Evolutionary conservation across 2,797 vertebrate genomes (phyloP).

Genomic region (Syngnathus acus): DNA sequence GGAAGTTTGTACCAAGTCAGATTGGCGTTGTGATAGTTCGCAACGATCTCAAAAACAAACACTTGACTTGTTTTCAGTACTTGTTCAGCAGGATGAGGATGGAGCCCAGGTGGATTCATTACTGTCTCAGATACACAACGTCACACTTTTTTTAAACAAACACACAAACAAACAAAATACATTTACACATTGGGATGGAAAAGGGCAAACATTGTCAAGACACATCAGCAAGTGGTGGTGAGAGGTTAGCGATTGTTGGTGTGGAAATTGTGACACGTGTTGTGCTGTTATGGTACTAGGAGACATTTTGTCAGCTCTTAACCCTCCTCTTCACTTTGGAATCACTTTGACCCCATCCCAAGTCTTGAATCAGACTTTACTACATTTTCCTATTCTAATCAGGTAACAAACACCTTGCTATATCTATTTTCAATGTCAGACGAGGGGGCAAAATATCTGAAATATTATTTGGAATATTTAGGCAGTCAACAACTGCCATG

Average conservation of each 20-base stretch:
- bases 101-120: conserved; percentile 65
- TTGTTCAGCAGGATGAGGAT: conserved; percentile 51
- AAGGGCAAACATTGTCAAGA: conserved; percentile 62
- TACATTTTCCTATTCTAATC: no score
- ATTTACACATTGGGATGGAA: conserved; percentile 53
- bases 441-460: no score
- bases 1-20: background rate
- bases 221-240: conserved; percentile 59
- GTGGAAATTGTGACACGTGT: conserved; percentile 6
- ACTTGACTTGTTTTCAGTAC: background rate
- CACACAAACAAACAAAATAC: conserved; percentile 15
- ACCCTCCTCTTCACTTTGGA: background rate
- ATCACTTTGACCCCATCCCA: background rate
- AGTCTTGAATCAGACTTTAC: background rate
- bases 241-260: conserved; percentile 62
- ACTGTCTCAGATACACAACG: conserved; percentile 64
- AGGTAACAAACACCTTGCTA: no score
- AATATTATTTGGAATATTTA: background rate
- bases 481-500: no score
- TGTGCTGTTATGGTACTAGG: conserved; percentile 1
- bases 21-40: background rate
- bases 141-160: conserved; percentile 46
- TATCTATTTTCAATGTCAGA: no score
- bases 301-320: background rate
- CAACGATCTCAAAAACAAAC: background rate